These are phyloP conservation scores for Aphyosemion australe DNA, from an alignment of 2,113 vertebrate genomes.

Conservation along the genomic window DNA sequence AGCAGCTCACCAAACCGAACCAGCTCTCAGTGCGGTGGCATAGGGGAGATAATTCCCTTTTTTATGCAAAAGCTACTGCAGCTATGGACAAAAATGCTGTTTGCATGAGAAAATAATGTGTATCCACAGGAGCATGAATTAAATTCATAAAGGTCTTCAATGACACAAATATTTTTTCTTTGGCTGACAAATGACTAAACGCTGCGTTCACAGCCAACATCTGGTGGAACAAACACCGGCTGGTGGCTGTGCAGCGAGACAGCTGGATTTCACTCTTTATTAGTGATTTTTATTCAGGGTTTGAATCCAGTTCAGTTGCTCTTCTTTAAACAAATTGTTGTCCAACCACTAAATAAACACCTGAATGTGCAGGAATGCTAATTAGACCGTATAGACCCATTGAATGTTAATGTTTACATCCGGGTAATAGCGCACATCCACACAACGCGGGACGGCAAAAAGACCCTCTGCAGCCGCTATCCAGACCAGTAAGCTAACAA, in stretches of 20 bases:
- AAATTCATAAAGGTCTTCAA: not conserved
- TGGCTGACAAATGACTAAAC: conserved; percentile 1
- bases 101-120: conserved; percentile 6
- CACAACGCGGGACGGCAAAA: no score
- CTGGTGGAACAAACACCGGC: conserved; percentile 8
- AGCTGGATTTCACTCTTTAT: not conserved
- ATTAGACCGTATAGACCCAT: no score
- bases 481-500: no score
- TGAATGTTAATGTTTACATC: no score
- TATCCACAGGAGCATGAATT: not conserved
- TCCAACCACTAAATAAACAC: not conserved
- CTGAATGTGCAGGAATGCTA: not conserved
- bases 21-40: not conserved
- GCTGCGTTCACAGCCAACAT: conserved; percentile 21
- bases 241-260: not conserved
- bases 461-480: no score
- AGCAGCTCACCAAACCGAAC: conserved; percentile 25
- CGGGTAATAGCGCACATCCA: no score
- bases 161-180: conserved; percentile 4
- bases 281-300: not conserved
- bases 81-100: not conserved
- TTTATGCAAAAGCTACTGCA: not conserved
- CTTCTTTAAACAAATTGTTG: not conserved
- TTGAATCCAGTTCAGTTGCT: not conserved
- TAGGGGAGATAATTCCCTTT: conserved; percentile 16